Conservation (phyloP, 2,888 invertebrate species). For the Calameuta idolon region DNA sequence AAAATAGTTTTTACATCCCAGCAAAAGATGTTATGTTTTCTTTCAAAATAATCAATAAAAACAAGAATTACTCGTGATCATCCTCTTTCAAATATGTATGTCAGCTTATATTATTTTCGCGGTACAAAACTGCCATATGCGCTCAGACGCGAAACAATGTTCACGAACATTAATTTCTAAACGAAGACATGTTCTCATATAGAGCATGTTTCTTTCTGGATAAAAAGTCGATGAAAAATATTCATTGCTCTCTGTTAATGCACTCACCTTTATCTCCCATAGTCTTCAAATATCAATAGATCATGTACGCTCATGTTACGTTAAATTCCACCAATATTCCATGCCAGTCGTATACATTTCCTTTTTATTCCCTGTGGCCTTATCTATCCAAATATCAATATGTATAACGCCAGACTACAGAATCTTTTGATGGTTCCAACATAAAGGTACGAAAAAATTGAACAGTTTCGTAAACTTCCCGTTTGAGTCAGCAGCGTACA, state of each 20-base stretch:
- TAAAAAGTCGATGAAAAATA: too few species aligned
- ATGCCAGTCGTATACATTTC: not conserved
- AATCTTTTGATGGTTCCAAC: too few species aligned
- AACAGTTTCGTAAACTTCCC: too few species aligned
- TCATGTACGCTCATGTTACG: not conserved
- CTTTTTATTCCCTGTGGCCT: not conserved
- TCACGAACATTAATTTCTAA: not conserved
- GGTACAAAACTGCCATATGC: not conserved
- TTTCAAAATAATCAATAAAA: not conserved
- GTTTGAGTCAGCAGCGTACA: too few species aligned
- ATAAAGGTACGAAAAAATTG: too few species aligned
- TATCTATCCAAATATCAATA: not conserved
- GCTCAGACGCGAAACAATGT: not conserved
- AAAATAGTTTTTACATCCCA: not conserved
- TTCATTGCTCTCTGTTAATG: not conserved
- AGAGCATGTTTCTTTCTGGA: too few species aligned
- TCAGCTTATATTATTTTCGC: not conserved
- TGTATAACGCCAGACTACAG: too few species aligned
- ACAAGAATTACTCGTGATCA: not conserved
- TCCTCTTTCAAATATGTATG: not conserved
- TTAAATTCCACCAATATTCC: not conserved
- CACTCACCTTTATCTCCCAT: slow-evolving; percentile 53
- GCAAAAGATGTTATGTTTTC: not conserved
- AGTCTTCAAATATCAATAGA: slow-evolving; percentile 22
- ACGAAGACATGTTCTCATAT: not conserved